A percentile compares a stretch with the other conserved stretches of the same genome.
These are phyloP conservation scores for Monodelphis domestica DNA, from an alignment of 2,797 vertebrate genomes.

Conservation along the genomic window DNA sequence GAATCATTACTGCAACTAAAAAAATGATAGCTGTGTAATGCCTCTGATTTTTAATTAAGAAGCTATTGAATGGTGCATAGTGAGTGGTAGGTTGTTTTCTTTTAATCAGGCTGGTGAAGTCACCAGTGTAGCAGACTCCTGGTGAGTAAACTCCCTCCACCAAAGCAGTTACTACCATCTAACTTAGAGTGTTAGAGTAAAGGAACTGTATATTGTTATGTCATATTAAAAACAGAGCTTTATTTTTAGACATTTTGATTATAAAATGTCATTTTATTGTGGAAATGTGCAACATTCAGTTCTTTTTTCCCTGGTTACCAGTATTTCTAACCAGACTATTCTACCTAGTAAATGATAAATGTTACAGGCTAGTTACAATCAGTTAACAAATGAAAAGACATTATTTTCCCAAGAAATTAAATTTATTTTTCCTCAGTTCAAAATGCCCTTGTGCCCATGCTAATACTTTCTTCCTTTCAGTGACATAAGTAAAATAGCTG, in stretches of 20 bases:
- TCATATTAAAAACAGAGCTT: neutral
- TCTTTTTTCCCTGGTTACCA: constrained; percentile 4
- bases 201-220: neutral
- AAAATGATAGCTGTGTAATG: constrained; percentile 42
- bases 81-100: neutral
- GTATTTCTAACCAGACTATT: constrained; percentile 11
- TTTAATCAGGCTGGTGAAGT: neutral
- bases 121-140: neutral
- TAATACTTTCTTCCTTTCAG: constrained; percentile 26
- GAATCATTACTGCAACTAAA: constrained; percentile 45
- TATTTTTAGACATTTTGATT: constrained; percentile 50
- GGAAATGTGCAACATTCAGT: constrained; percentile 41
- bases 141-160: neutral
- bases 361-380: too few species aligned
- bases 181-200: neutral
- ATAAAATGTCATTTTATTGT: constrained; percentile 54
- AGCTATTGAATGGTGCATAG: neutral
- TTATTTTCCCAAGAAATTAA: constrained; percentile 52
- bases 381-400: constrained; percentile 29
- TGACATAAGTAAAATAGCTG: neutral
- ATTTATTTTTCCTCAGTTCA: constrained; percentile 54
- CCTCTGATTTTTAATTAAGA: constrained; percentile 42
- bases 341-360: constrained; percentile 45
- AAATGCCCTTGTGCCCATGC: constrained; percentile 6
- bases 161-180: neutral